These are phyloP conservation scores for Pegoplata infirma DNA, from an alignment of 2,888 invertebrate species.

Conservation along the genomic window DNA sequence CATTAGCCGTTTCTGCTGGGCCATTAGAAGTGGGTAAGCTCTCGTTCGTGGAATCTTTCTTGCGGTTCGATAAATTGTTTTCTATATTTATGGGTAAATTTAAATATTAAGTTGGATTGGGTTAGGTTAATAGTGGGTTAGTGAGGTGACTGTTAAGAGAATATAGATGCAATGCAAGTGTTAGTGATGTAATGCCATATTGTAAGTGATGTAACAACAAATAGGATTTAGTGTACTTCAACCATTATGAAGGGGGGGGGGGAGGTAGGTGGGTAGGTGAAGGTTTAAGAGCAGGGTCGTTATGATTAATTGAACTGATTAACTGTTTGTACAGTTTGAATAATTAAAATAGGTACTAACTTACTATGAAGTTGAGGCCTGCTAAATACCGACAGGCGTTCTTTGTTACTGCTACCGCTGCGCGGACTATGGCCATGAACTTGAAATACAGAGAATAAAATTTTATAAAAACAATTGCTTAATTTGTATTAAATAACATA, in stretches of 20 bases:
- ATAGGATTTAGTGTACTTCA: slow-evolving; percentile 5
- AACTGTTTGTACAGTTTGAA: slow-evolving; percentile 57
- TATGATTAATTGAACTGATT: slow-evolving; percentile 24
- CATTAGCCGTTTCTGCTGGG: slow-evolving; percentile 40
- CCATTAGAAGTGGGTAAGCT: slow-evolving; percentile 80
- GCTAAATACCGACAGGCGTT: slow-evolving; percentile 79
- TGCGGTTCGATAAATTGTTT: slow-evolving; percentile 73
- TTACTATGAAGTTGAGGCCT: slow-evolving; percentile 81
- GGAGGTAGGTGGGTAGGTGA: slow-evolving; percentile 8
- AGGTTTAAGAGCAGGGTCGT: slow-evolving; percentile 23
- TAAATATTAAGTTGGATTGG: slow-evolving; percentile 46
- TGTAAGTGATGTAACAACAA: not conserved
- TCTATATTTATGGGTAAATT: slow-evolving; percentile 64
- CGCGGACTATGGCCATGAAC: slow-evolving; percentile 76
- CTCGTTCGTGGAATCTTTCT: slow-evolving; percentile 80
- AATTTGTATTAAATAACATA: slow-evolving; percentile 63
- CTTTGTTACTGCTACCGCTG: slow-evolving; percentile 76
- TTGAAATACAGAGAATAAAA: slow-evolving; percentile 31
- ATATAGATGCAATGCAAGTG: slow-evolving; percentile 34
- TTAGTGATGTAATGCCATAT: slow-evolving; percentile 16
- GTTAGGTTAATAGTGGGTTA: slow-evolving; percentile 29
- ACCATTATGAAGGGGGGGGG: not conserved
- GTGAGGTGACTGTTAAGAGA: slow-evolving; percentile 22
- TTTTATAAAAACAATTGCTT: not conserved
- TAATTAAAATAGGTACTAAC: slow-evolving; percentile 79